Percentiles rank a stretch among this genome's conserved stretches.
These are phyloP conservation scores for Apus apus DNA, from an alignment of 2,113 vertebrate species.

Conservation along the genomic window DNA sequence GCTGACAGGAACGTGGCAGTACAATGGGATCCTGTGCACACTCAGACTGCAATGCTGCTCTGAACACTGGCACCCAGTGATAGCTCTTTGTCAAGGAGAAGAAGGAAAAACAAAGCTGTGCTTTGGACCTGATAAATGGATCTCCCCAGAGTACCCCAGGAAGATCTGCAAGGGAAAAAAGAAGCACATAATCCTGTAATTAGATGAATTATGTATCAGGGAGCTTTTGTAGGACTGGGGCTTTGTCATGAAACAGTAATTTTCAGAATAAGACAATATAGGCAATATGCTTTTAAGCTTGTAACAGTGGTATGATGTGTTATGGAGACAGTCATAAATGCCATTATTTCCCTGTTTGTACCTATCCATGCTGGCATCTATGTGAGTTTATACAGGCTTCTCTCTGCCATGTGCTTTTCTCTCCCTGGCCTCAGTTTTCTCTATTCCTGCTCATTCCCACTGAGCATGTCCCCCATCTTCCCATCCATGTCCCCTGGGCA, in stretches of 20 bases:
- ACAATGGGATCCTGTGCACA: neutral
- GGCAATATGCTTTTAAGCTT: neutral
- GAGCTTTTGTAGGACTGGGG: neutral
- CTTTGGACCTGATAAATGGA: neutral
- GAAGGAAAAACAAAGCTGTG: constrained; percentile 15
- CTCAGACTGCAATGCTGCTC: neutral
- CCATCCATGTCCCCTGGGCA: neutral
- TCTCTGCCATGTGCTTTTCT: neutral
- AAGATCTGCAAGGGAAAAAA: neutral
- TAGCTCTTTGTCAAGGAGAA: neutral
- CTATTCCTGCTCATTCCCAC: neutral
- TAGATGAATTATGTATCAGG: neutral
- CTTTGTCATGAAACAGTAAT: neutral
- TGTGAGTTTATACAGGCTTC: neutral
- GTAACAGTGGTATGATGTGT: neutral
- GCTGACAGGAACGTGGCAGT: neutral
- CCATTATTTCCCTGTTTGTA: neutral
- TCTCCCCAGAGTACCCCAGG: neutral
- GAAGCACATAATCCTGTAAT: neutral
- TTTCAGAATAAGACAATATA: neutral
- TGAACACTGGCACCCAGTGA: neutral
- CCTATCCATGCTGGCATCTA: neutral
- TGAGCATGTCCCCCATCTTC: neutral
- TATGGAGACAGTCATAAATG: neutral
- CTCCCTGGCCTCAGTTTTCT: neutral